phyloP scores from a whole-genome alignment of 2,888 invertebrate species.

The Caenorhabditis sp. region DNA sequence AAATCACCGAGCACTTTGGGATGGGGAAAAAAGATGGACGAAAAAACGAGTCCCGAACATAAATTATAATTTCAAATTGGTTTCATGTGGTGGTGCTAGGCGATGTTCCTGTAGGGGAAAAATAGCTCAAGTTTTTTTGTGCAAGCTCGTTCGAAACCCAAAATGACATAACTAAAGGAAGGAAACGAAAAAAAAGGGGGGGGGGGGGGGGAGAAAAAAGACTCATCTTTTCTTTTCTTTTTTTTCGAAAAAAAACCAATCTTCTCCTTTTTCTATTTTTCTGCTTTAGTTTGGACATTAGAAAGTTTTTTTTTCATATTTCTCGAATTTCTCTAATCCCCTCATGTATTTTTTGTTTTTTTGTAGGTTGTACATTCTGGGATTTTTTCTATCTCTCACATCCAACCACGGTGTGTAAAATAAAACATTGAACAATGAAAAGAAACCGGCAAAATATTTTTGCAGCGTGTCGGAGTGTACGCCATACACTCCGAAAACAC shows the following conservation, averaged over 20 bases:
- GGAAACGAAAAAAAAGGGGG: neutral
- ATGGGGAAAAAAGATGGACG: no score
- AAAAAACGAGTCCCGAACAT: neutral
- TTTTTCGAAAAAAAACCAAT: neutral
- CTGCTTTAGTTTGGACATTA: conserved; percentile 1
- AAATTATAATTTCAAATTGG: neutral
- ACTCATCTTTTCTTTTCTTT: conserved; percentile 7
- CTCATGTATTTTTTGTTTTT: neutral
- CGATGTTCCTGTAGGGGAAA: neutral
- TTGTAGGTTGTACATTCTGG: neutral
- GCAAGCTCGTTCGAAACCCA: neutral
- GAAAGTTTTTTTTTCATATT: neutral
- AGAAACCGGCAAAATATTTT: no score
- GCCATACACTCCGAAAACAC: no score
- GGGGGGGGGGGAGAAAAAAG: neutral
- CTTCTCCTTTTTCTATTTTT: neutral
- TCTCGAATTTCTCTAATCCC: conserved; percentile 1
- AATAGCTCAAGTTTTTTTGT: neutral
- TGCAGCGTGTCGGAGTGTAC: no score
- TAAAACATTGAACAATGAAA: no score
- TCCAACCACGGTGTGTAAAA: no score
- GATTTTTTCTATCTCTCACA: neutral
- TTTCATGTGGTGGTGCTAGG: neutral
- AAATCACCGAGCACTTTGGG: neutral
- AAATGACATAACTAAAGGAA: neutral